A percentile compares a stretch with the other conserved stretches of the same genome.
These are phyloP conservation scores for Agrilus cyanescens DNA, from an alignment of 2,888 invertebrate species.

Conservation along the genomic window DNA sequence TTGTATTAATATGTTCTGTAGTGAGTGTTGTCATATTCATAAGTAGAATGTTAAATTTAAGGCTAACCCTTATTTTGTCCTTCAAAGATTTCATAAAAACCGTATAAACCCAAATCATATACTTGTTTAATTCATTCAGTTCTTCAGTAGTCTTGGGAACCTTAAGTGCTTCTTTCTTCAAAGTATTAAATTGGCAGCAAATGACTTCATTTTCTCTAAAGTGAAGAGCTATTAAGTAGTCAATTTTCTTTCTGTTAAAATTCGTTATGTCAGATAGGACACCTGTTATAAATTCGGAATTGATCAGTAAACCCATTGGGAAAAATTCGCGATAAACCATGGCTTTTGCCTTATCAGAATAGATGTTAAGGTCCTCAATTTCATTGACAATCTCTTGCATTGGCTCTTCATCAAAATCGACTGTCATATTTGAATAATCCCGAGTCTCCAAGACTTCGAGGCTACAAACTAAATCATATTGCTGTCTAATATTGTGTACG, in stretches of 20 bases:
- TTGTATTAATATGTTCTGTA: constrained; percentile 64
- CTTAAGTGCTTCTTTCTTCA: constrained; percentile 55
- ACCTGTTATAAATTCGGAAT: constrained; percentile 49
- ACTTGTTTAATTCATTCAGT: constrained; percentile 62
- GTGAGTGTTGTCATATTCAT: constrained; percentile 67
- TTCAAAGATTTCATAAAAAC: constrained; percentile 55
- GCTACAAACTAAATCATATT: neutral
- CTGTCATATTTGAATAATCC: constrained; percentile 20
- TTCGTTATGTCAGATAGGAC: constrained; percentile 46
- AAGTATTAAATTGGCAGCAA: constrained; percentile 58
- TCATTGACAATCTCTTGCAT: constrained; percentile 50
- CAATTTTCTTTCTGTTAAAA: constrained; percentile 49
- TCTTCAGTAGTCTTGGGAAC: constrained; percentile 71
- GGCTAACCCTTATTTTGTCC: constrained; percentile 54
- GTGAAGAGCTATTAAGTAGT: constrained; percentile 50
- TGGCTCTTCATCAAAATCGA: constrained; percentile 24
- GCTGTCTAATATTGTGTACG: constrained; percentile 2
- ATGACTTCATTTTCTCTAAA: constrained; percentile 55
- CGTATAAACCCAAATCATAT: constrained; percentile 69
- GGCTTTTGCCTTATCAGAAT: constrained; percentile 46
- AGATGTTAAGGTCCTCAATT: constrained; percentile 48
- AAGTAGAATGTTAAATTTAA: constrained; percentile 54
- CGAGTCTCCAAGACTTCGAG: too few species aligned
- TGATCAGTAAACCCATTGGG: constrained; percentile 49
- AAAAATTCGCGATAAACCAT: constrained; percentile 59